Evolutionary conservation across 2,113 vertebrate genomes (phyloP), one percentile per base, ranked within the genome.

Genomic region (Brachyistius frenatus): DNA sequence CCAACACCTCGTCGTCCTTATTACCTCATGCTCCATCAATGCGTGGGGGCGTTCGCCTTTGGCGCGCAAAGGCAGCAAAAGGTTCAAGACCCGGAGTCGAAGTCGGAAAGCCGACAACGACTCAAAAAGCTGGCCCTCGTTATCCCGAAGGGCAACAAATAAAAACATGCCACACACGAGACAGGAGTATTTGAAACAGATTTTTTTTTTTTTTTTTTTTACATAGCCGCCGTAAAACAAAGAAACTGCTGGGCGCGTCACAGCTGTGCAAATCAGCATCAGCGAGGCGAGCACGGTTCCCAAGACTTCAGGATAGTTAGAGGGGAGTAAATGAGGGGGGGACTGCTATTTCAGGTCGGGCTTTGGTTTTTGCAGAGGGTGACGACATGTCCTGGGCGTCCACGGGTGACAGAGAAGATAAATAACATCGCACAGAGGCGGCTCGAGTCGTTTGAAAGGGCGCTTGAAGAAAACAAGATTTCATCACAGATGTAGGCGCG

Each of bases 1-100:
- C 76, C 86, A 84, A 64, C 73, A 75, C 64, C 70, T 73, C 85
- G 72, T 91, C 78, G 31, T 77, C 63, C 76, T 91, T 80, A 92
- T 95, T 94, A 95, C 91, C 92, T 97, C 94, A 96, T 93, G 90
- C 91, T 87, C 86, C 69, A 88, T 84, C 83, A 88, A 94, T 93
- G 92, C 87, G 62, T 76, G 9, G 90, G 85, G 91, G 90, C 93
- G 85, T 89, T 80, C 53, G 90, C 88, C 72, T 23, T 32, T 46
- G 89, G 83, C 80, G 83, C 76, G 87, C 68, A 49, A 95, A 92
- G 84, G 84, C 44, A 89, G 56, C 75, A 84, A 61, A 11, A 44
- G 41, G 41, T 1, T 10, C 5, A 41, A 10, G 39, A 41, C 7
- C 2, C 7, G 39, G 77, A 33, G 23, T 23, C 23, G 23, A 23